Conservation (phyloP, 2,113 vertebrate genomes). For the Sminthopsis crassicaudata region DNA sequence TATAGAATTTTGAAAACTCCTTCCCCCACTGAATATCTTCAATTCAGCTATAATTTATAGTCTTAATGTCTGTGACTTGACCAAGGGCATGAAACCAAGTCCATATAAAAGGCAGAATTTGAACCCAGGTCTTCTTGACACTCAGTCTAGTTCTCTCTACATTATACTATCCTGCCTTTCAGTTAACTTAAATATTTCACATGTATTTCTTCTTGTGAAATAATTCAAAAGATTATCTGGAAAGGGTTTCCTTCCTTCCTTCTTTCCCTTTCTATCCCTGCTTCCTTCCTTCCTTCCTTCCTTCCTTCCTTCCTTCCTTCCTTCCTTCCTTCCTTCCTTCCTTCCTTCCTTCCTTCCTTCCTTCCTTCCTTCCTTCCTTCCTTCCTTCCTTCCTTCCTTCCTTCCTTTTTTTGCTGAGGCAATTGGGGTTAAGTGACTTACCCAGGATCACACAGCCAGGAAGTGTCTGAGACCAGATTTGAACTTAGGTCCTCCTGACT, state of each 20-base stretch:
- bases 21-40: background rate
- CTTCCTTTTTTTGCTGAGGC: no score
- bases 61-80: background rate
- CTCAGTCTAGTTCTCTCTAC: background rate
- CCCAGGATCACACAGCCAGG: no score
- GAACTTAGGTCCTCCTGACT: no score
- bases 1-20: background rate
- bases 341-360: no score
- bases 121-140: background rate
- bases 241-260: conserved; percentile 5
- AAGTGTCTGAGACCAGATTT: no score
- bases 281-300: no score
- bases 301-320: no score
- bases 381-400: no score
- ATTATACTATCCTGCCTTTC: background rate
- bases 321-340: no score
- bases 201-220: conserved; percentile 21
- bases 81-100: background rate
- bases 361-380: no score
- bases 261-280: no score
- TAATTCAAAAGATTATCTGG: background rate
- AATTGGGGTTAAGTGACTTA: no score
- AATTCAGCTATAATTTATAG: background rate
- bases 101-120: background rate
- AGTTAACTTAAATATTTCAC: background rate